Base-by-base conservation (phyloP, 2,113 vertebrate genomes). In the Canis aureus region DNA sequence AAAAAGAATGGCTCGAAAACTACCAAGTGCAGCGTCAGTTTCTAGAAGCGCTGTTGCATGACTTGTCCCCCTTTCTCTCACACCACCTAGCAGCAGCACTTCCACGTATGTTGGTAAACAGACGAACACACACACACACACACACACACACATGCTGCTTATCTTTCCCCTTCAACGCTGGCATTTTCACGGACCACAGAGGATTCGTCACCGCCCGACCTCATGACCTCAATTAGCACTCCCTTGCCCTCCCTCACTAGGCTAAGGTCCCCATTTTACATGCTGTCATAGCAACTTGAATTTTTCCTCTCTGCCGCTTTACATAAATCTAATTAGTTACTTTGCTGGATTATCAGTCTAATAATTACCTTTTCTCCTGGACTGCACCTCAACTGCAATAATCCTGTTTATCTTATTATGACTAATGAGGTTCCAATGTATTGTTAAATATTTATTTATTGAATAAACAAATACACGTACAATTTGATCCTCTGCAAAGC, bases 241-340 rank as follows among this genome's bases (percentile, higher is more conserved):
- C 84, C 27, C 29, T 80, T 96, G 91, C 78, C 90, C 49, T 96
- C 15, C 3, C 25, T 79, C 23, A 73, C 38, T 89, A 55, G n/a
- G n/a, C 60, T 84, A 83, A 80, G 22, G 95, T 95, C 17, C 16
- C 38, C 59, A 87, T 90, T 88, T 97, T 94, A 96, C 93, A 74
- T 91, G 13, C 80, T 98, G 95, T 73, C 90, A 96, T 88, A 93
- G 69, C 11, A 95, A 96, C 92, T 27, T 96, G 25, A 35, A 60
- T 78, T 83, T 62, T 95, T 91, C 59, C 51, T 86, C 85, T 92
- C 62, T 87, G 92, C 23, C 10, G 73, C 35, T 93, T 93, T 88
- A 17, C n/a, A 76, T n/a, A 96, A 88, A 82, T 67, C 49, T 69
- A 95, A 92, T 83, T 73, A 89, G 93, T 83, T 82, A 86, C n/a